Evolutionary conservation across 2,113 vertebrate species (phyloP).

Genomic region (Sinocyclocheilus rhinocerous): DNA sequence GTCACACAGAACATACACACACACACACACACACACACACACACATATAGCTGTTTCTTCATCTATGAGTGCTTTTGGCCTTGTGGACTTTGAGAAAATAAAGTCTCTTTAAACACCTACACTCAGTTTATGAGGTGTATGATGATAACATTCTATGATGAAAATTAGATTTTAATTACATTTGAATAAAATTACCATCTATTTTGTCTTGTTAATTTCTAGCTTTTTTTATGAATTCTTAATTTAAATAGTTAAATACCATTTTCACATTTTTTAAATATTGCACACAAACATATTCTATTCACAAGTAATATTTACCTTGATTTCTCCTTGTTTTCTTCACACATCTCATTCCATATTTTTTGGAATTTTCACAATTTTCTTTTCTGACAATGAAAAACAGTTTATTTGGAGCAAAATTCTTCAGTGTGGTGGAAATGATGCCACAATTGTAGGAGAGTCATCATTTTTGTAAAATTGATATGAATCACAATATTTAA

Average conservation of each 20-base stretch:
- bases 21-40: constrained; percentile 28
- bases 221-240: background rate
- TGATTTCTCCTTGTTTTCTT: background rate
- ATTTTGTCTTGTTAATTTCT: background rate
- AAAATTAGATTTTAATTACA: too few relatives aligned
- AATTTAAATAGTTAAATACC: background rate
- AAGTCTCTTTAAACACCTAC: background rate
- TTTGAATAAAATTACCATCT: background rate
- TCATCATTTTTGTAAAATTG: background rate
- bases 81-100: background rate
- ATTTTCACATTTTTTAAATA: background rate
- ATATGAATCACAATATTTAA: background rate
- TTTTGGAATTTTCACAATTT: background rate
- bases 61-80: background rate
- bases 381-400: background rate
- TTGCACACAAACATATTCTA: background rate
- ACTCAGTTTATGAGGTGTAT: too few relatives aligned
- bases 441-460: background rate
- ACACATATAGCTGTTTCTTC: constrained; percentile 12
- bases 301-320: background rate
- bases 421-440: background rate
- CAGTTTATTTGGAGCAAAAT: background rate
- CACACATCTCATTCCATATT: background rate
- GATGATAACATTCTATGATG: background rate
- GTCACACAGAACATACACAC: constrained; percentile 35